Conservation (phyloP, 2,113 vertebrate species). For the Microtus oregoni region DNA sequence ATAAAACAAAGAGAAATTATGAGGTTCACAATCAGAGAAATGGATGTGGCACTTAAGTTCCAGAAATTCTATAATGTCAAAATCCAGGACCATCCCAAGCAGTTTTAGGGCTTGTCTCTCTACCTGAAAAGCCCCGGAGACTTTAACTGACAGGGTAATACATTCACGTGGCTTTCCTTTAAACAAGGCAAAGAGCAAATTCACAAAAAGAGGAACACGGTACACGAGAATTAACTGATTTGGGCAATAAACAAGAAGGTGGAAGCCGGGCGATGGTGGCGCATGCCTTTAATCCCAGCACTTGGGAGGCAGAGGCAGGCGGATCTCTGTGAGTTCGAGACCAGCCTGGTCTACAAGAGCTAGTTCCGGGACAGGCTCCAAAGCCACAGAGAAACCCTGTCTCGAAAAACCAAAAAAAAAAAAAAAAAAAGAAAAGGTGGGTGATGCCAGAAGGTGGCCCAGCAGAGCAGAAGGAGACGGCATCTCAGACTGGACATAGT, state of each 20-base stretch:
- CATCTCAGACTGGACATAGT: background rate
- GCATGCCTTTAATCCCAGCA: no score
- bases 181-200: background rate
- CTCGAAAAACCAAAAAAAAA: no score
- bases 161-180: background rate
- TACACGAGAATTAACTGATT: background rate
- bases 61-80: background rate
- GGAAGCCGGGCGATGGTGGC: no score
- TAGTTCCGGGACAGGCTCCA: no score
- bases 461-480: background rate
- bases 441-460: background rate
- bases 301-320: no score
- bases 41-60: constrained; percentile 70
- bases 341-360: no score
- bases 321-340: no score
- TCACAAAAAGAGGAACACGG: background rate
- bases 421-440: background rate
- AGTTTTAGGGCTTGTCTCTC: background rate
- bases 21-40: constrained; percentile 75
- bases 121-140: background rate
- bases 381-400: no score
- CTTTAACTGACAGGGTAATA: background rate
- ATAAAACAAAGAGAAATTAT: constrained; percentile 67
- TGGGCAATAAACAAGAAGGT: background rate
- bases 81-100: background rate